A percentile compares a stretch with the other conserved stretches of the same genome.
phyloP scores from a whole-genome alignment of 2,797 vertebrate genomes.

The Spondyliosoma cantharus region DNA sequence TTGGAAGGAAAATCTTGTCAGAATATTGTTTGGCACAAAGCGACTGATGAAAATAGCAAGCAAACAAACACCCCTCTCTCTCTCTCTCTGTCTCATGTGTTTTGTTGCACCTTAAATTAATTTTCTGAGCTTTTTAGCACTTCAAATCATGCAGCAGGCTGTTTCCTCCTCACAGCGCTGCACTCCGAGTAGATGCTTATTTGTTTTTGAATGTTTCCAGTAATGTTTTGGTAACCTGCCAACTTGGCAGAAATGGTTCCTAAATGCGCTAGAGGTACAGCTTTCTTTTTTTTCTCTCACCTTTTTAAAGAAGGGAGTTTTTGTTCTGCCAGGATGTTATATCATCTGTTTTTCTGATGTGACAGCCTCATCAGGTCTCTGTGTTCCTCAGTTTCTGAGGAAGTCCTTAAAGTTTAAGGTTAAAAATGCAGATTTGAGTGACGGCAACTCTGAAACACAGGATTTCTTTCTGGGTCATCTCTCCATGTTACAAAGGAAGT shows the following conservation, averaged over 20 bases:
- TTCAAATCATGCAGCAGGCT: conserved; percentile 38
- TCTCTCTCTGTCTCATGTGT: not conserved
- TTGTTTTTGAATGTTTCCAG: conserved; percentile 75
- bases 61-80: conserved; percentile 8
- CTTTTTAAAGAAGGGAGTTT: conserved; percentile 33
- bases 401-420: conserved; percentile 27
- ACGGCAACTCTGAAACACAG: conserved; percentile 31
- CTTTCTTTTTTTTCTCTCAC: conserved; percentile 10
- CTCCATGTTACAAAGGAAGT: conserved; percentile 50
- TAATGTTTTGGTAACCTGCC: conserved; percentile 70
- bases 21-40: conserved; percentile 37
- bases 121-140: conserved; percentile 34
- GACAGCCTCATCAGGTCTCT: conserved; percentile 29
- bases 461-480: conserved; percentile 57
- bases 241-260: conserved; percentile 60
- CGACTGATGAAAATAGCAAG: conserved; percentile 26
- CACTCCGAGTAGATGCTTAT: conserved; percentile 61
- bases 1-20: conserved; percentile 31
- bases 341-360: conserved; percentile 60
- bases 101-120: conserved; percentile 38
- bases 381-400: conserved; percentile 36
- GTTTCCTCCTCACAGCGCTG: conserved; percentile 36
- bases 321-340: conserved; percentile 48
- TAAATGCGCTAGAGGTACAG: conserved; percentile 46
- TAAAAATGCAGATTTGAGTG: conserved; percentile 8